These are phyloP conservation scores for Eudasyphora cyanicolor DNA, from an alignment of 2,888 invertebrate genomes.

Conservation along the genomic window DNA sequence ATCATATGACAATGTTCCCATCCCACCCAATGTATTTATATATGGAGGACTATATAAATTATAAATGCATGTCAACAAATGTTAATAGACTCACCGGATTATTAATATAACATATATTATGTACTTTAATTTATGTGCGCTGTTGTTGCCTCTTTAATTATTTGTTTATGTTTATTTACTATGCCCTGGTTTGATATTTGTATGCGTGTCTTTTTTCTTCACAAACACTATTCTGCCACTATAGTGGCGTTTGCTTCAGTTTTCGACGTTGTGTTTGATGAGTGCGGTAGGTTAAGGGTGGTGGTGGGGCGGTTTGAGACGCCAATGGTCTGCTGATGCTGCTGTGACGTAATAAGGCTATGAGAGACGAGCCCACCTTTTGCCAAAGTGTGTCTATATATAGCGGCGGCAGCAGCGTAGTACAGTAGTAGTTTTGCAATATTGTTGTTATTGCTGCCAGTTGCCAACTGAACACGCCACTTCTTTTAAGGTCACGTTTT, in stretches of 20 bases:
- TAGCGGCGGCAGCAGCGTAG: neutral
- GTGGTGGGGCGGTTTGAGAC: neutral
- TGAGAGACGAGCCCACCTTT: slow-evolving; percentile 52
- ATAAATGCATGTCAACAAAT: neutral
- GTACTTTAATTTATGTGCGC: neutral
- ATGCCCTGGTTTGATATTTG: too few species aligned
- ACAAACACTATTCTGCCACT: neutral
- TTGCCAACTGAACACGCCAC: neutral
- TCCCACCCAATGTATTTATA: too few species aligned
- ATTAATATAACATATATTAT: slow-evolving; percentile 12
- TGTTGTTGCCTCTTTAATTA: neutral
- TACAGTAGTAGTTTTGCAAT: neutral
- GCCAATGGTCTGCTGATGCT: neutral
- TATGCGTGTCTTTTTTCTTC: neutral
- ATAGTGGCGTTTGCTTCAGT: neutral
- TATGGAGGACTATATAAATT: too few species aligned
- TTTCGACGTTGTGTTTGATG: neutral
- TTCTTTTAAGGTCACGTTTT: slow-evolving; percentile 36
- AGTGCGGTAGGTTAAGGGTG: neutral
- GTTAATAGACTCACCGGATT: neutral
- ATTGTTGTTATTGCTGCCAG: slow-evolving; percentile 16
- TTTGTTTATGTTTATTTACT: neutral
- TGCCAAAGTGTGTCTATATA: slow-evolving; percentile 15
- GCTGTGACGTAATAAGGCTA: slow-evolving; percentile 21
- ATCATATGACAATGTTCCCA: too few species aligned